Evolutionary conservation across 2,797 vertebrate genomes (phyloP).

Genomic region (Emys orbicularis): DNA sequence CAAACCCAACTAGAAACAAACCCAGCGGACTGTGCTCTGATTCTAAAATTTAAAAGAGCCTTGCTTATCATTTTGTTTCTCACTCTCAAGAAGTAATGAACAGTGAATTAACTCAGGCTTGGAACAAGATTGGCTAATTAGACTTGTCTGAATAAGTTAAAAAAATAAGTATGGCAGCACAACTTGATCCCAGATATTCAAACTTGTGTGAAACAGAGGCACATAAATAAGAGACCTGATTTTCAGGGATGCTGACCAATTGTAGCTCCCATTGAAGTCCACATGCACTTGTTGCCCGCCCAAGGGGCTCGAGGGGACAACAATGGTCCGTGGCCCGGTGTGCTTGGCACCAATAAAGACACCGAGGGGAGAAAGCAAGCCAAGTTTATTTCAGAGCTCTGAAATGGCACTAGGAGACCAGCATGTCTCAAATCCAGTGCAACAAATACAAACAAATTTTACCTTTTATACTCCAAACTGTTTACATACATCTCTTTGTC

Average conservation of each 20-base stretch:
- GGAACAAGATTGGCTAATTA: neutral
- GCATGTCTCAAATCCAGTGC: no score
- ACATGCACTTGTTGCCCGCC: no score
- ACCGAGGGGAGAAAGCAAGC: no score
- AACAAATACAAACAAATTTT: no score
- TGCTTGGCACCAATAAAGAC: no score
- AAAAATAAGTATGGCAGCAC: neutral
- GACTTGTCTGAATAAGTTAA: neutral
- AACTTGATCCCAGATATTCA: neutral
- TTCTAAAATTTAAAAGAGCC: neutral
- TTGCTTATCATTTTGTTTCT: neutral
- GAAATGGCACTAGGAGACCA: no score
- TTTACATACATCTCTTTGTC: no score
- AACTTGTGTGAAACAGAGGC: neutral
- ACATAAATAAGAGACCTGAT: neutral
- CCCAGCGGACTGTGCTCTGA: neutral
- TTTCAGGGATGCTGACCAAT: neutral
- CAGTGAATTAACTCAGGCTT: neutral
- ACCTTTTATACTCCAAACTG: no score
- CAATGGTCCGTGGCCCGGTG: no score
- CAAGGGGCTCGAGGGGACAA: no score
- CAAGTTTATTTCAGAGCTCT: no score
- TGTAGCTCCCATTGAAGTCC: neutral
- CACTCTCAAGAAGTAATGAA: neutral
- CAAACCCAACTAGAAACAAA: neutral